Evolutionary conservation across 1,140 invertebrate genomes (phyloP).

Genomic region (Drosophila mayri): DNA sequence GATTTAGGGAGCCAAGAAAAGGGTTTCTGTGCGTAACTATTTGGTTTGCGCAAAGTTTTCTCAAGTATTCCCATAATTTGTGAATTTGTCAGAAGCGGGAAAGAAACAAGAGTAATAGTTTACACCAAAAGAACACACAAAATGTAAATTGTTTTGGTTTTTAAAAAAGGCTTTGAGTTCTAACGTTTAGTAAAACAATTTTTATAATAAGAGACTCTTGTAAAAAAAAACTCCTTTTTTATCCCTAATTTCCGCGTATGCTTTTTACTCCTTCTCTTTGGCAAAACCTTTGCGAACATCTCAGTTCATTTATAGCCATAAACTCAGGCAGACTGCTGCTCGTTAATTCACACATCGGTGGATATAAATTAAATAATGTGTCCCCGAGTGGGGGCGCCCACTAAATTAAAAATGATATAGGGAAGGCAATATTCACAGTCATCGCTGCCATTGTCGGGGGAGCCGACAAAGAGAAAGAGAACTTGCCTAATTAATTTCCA

Average conservation of each 20-base stretch:
- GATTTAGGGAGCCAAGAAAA: slow-evolving; percentile 34
- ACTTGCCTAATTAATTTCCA: slow-evolving; percentile 80
- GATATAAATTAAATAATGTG: slow-evolving; percentile 65
- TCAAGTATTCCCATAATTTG: slow-evolving; percentile 26
- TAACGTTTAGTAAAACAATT: not conserved
- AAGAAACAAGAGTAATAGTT: not conserved
- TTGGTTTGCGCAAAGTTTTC: slow-evolving; percentile 28
- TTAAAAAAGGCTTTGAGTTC: too few relatives aligned
- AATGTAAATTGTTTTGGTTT: not conserved
- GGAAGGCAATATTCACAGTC: slow-evolving; percentile 43
- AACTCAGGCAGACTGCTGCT: slow-evolving; percentile 36
- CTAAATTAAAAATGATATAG: slow-evolving; percentile 77
- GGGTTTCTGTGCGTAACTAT: slow-evolving; percentile 18
- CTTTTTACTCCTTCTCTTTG: not conserved
- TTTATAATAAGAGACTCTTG: not conserved
- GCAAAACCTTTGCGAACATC: not conserved
- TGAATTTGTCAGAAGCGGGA: slow-evolving; percentile 26
- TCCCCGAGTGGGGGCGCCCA: slow-evolving; percentile 56
- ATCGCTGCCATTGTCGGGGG: slow-evolving; percentile 36
- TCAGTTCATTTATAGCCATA: slow-evolving; percentile 22
- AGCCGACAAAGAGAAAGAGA: slow-evolving; percentile 30
- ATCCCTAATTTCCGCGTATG: not conserved
- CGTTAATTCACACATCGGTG: slow-evolving; percentile 65
- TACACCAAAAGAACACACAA: not conserved
- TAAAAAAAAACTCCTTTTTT: too few relatives aligned